Conservation (phyloP, 2,113 vertebrate genomes). For the Varanus komodoensis region DNA sequence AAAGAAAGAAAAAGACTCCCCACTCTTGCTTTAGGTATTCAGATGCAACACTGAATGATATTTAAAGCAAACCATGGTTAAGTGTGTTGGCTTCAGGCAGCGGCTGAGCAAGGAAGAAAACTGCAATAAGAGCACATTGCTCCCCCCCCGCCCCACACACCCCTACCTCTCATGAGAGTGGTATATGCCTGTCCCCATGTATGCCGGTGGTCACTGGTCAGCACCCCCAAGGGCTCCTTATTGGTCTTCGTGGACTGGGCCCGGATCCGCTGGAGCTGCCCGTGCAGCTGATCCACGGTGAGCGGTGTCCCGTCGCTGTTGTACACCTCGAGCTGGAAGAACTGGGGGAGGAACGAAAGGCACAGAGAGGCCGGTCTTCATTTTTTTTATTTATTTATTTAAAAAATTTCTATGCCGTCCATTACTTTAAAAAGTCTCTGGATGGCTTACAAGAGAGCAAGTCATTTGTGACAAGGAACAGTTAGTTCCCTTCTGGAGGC, state of each 20-base stretch:
- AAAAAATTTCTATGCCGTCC: no score
- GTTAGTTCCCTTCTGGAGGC: background rate
- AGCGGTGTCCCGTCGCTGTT: slow-evolving; percentile 86
- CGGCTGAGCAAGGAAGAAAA: background rate
- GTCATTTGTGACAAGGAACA: background rate
- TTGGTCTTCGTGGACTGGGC: slow-evolving; percentile 87
- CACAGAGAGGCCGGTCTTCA: background rate
- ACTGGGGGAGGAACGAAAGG: slow-evolving; percentile 64
- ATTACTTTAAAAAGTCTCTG: no score
- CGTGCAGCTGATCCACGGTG: slow-evolving; percentile 85
- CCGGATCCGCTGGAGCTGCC: slow-evolving; percentile 83
- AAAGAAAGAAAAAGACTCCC: no score
- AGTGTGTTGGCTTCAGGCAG: background rate
- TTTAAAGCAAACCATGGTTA: background rate
- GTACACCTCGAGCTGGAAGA: slow-evolving; percentile 88
- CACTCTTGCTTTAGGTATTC: no score
- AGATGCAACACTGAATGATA: background rate
- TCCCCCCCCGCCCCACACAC: background rate
- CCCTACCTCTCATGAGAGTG: slow-evolving; percentile 80
- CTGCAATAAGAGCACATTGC: background rate
- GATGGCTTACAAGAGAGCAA: no score
- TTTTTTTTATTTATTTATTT: no score
- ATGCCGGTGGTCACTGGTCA: slow-evolving; percentile 87
- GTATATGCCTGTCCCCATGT: slow-evolving; percentile 86
- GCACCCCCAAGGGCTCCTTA: slow-evolving; percentile 87